These are phyloP conservation scores for Hartigia nigra DNA, from an alignment of 2,888 invertebrate genomes.

Conservation along the genomic window DNA sequence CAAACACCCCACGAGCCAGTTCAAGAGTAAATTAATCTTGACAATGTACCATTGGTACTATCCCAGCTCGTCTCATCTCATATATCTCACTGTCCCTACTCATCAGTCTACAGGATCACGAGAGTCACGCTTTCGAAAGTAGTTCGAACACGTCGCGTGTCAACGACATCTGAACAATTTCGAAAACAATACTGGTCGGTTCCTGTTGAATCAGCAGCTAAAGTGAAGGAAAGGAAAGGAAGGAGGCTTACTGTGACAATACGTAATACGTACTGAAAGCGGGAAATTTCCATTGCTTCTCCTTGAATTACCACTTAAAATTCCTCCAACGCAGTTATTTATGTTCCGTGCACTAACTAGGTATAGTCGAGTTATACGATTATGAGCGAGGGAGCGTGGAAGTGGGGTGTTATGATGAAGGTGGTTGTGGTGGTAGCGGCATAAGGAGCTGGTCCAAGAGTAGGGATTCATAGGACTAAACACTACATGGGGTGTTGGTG, in stretches of 20 bases:
- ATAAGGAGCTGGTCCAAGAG: not conserved
- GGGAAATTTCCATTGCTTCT: constrained; percentile 36
- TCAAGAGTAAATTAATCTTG: not conserved
- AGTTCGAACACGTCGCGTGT: not conserved
- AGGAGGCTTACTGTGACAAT: constrained; percentile 29
- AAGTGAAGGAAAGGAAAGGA: constrained; percentile 21
- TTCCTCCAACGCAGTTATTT: constrained; percentile 36
- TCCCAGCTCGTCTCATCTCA: not conserved
- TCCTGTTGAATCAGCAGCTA: not conserved
- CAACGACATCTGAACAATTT: not conserved
- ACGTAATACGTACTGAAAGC: constrained; percentile 30
- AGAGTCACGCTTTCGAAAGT: not conserved
- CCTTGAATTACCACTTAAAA: constrained; percentile 37
- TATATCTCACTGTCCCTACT: not conserved
- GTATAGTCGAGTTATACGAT: constrained; percentile 23
- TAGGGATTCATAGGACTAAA: not conserved
- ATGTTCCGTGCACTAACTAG: constrained; percentile 31
- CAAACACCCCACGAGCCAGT: not conserved
- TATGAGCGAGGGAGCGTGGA: constrained; percentile 21
- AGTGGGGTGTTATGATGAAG: constrained; percentile 9
- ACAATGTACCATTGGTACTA: not conserved
- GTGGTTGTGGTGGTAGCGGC: too few relatives aligned
- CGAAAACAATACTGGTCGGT: not conserved
- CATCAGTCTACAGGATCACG: not conserved
- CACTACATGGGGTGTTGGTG: not conserved